phyloP scores from a whole-genome alignment of 1,140 invertebrate genomes.

The Cotesia glomerata region DNA sequence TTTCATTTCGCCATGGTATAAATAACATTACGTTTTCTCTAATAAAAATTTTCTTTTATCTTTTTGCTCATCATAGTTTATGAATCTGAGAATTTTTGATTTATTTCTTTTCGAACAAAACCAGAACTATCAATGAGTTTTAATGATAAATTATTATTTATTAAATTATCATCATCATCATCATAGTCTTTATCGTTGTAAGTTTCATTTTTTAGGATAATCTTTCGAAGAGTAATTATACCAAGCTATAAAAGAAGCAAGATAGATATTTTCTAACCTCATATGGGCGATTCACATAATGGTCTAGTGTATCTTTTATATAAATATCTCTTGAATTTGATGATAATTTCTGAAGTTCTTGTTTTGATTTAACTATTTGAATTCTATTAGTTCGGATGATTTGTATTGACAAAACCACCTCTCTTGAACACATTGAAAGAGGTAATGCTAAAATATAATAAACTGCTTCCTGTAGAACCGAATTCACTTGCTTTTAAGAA shows the following conservation, averaged over 20 bases:
- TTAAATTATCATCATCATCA: slow-evolving; percentile 5
- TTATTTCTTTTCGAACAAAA: not conserved
- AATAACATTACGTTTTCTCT: slow-evolving; percentile 40
- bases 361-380: slow-evolving; percentile 17
- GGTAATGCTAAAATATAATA: slow-evolving; percentile 38
- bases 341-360: slow-evolving; percentile 7
- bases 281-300: slow-evolving; percentile 11
- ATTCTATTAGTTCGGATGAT: slow-evolving; percentile 16
- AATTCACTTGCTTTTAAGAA: slow-evolving; percentile 4
- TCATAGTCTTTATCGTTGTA: slow-evolving; percentile 1
- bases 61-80: slow-evolving; percentile 28
- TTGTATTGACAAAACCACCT: slow-evolving; percentile 15
- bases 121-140: no score
- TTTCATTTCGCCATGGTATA: slow-evolving; percentile 40
- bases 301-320: slow-evolving; percentile 26
- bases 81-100: slow-evolving; percentile 20
- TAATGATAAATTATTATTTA: not conserved
- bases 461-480: slow-evolving; percentile 44
- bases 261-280: slow-evolving; percentile 16
- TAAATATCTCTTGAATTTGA: slow-evolving; percentile 23
- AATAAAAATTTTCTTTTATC: slow-evolving; percentile 39
- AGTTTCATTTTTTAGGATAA: slow-evolving; percentile 1
- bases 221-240: not conserved
- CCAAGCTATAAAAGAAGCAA: slow-evolving; percentile 18
- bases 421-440: slow-evolving; percentile 26